phyloP scores from a whole-genome alignment of 2,888 invertebrate genomes.

The Morpho deidamia region DNA sequence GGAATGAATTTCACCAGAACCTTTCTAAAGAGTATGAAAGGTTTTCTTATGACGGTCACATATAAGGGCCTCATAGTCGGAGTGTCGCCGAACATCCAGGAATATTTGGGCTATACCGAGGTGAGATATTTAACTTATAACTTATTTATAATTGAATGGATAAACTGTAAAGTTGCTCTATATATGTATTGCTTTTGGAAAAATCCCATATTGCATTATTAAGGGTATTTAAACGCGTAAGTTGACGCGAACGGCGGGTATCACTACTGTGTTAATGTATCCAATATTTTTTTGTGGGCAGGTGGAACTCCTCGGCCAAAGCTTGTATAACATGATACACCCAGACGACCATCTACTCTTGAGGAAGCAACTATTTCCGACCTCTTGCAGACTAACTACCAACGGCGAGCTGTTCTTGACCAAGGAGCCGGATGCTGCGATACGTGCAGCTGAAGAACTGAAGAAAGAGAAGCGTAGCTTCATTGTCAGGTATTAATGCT shows the following conservation, averaged over 20 bases:
- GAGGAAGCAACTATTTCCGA: slow-evolving; percentile 80
- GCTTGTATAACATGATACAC: slow-evolving; percentile 86
- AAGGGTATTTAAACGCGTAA: too few species aligned
- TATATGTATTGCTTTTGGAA: too few species aligned
- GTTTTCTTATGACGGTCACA: slow-evolving; percentile 88
- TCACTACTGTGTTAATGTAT: not conserved
- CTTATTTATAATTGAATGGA: too few species aligned
- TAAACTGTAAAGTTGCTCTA: too few species aligned
- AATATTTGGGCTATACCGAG: slow-evolving; percentile 89
- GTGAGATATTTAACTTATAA: slow-evolving; percentile 68
- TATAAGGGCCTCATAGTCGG: slow-evolving; percentile 90
- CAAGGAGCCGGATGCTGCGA: slow-evolving; percentile 44
- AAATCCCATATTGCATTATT: too few species aligned
- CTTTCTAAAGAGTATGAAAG: slow-evolving; percentile 81
- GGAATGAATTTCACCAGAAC: slow-evolving; percentile 69
- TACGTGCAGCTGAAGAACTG: slow-evolving; percentile 36
- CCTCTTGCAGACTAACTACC: slow-evolving; percentile 56
- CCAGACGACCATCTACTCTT: slow-evolving; percentile 89
- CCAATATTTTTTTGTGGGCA: slow-evolving; percentile 57
- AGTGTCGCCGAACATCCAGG: slow-evolving; percentile 88
- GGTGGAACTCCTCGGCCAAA: slow-evolving; percentile 93
- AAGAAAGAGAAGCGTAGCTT: slow-evolving; percentile 47
- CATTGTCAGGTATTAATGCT: slow-evolving; percentile 37
- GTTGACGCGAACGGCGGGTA: too few species aligned
- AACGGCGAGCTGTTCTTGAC: slow-evolving; percentile 75